These are phyloP conservation scores for Bovichtus diacanthus DNA, from an alignment of 2,797 vertebrate genomes.

Conservation along the genomic window DNA sequence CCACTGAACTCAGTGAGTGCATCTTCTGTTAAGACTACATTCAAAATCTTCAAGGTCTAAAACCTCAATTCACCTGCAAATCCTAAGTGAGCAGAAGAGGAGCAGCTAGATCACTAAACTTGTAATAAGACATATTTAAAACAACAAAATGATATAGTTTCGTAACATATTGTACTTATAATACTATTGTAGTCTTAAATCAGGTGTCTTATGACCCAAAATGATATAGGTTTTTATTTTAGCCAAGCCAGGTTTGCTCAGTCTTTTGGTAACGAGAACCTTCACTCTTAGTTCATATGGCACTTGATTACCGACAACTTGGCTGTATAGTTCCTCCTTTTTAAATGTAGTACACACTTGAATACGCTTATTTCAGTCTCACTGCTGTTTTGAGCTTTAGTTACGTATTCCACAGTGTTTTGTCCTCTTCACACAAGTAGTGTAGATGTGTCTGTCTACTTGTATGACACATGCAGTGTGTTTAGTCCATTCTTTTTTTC, in stretches of 20 bases:
- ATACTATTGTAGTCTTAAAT: slow-evolving; percentile 28
- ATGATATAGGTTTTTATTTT: not conserved
- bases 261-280: not conserved
- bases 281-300: not conserved
- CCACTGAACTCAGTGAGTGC: slow-evolving; percentile 17
- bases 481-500: slow-evolving; percentile 6
- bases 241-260: not conserved
- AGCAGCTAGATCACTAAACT: slow-evolving; percentile 6
- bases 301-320: slow-evolving; percentile 20
- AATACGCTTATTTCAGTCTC: slow-evolving; percentile 6
- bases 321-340: slow-evolving; percentile 10
- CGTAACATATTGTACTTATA: slow-evolving; percentile 12
- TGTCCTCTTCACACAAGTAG: not conserved
- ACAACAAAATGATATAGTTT: slow-evolving; percentile 23
- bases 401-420: slow-evolving; percentile 3
- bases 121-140: slow-evolving; percentile 15
- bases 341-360: not conserved
- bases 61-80: slow-evolving; percentile 19
- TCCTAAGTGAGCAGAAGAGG: slow-evolving; percentile 14
- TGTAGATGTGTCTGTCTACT: not conserved
- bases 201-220: slow-evolving; percentile 13
- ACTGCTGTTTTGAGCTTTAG: slow-evolving; percentile 6
- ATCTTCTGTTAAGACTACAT: slow-evolving; percentile 39
- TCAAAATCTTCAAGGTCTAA: slow-evolving; percentile 40
- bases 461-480: slow-evolving; percentile 11